Evolutionary conservation across 2,113 vertebrate genomes (phyloP).

Genomic region (Hymenochirus boettgeri): DNA sequence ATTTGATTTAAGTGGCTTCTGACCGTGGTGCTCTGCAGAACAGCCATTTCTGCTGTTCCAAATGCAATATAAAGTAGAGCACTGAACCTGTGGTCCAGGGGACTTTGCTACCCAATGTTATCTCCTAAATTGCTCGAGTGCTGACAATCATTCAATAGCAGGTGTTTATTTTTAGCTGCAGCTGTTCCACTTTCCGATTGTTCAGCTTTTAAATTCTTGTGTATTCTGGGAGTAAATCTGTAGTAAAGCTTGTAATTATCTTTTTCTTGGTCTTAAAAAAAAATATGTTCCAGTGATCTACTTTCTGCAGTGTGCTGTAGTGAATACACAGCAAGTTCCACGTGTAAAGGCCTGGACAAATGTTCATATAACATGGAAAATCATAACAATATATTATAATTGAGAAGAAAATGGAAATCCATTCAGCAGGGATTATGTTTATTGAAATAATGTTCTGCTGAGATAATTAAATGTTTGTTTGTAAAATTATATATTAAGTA

Average conservation of each 20-base stretch:
- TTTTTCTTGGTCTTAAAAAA: not conserved
- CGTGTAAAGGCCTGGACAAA: too few relatives aligned
- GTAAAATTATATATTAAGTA: too few relatives aligned
- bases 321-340: not conserved
- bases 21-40: not conserved
- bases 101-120: conserved; percentile 10
- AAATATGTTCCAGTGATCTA: not conserved
- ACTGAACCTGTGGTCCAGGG: conserved; percentile 8
- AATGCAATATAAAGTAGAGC: not conserved
- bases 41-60: not conserved
- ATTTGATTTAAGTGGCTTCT: not conserved
- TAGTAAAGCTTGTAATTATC: conserved; percentile 3
- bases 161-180: conserved; percentile 28
- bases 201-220: too few relatives aligned
- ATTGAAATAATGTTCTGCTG: too few relatives aligned
- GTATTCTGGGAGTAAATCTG: not conserved
- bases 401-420: too few relatives aligned
- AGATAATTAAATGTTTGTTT: too few relatives aligned
- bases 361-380: too few relatives aligned
- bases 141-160: conserved; percentile 29
- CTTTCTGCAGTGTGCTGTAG: not conserved
- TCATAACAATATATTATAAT: too few relatives aligned
- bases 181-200: conserved; percentile 22
- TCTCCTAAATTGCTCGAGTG: conserved; percentile 24
- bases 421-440: too few relatives aligned